Conservation (phyloP, 2,888 invertebrate genomes). For the Rhamphomyia laevipes region DNA sequence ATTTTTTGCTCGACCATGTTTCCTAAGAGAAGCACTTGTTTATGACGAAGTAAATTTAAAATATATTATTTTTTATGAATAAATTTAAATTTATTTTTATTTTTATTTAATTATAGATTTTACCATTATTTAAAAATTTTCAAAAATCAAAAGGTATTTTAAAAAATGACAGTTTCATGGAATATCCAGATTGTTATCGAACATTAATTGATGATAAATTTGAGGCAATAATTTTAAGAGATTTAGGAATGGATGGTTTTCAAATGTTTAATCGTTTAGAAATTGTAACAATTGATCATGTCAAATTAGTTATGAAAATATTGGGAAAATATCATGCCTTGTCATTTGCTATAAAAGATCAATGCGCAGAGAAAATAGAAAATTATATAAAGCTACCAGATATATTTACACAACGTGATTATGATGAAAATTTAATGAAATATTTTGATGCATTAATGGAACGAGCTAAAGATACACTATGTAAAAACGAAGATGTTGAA, state of each 20-base stretch:
- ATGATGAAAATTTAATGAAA: constrained; percentile 18
- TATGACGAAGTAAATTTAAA: constrained; percentile 23
- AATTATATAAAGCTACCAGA: too few species aligned
- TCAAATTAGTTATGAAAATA: constrained; percentile 32
- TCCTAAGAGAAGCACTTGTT: constrained; percentile 25
- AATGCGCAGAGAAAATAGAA: constrained; percentile 19
- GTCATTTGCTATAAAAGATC: constrained; percentile 34
- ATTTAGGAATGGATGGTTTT: constrained; percentile 35
- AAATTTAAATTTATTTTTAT: neutral
- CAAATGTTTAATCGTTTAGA: constrained; percentile 37
- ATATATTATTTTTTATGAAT: neutral
- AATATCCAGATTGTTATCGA: constrained; percentile 21
- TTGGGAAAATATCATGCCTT: constrained; percentile 41
- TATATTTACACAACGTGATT: constrained; percentile 22
- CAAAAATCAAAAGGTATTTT: constrained; percentile 22
- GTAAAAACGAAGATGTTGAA: constrained; percentile 11
- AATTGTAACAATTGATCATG: constrained; percentile 31
- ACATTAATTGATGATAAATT: constrained; percentile 27
- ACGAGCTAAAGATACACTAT: constrained; percentile 19
- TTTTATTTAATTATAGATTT: constrained; percentile 15
- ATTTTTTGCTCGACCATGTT: constrained; percentile 27
- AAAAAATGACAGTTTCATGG: constrained; percentile 19
- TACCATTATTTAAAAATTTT: constrained; percentile 23
- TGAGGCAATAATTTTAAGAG: constrained; percentile 41
- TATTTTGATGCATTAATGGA: constrained; percentile 23